Evolutionary conservation across 2,888 invertebrate species (phyloP).

Genomic region (Dichetophora obliterata): DNA sequence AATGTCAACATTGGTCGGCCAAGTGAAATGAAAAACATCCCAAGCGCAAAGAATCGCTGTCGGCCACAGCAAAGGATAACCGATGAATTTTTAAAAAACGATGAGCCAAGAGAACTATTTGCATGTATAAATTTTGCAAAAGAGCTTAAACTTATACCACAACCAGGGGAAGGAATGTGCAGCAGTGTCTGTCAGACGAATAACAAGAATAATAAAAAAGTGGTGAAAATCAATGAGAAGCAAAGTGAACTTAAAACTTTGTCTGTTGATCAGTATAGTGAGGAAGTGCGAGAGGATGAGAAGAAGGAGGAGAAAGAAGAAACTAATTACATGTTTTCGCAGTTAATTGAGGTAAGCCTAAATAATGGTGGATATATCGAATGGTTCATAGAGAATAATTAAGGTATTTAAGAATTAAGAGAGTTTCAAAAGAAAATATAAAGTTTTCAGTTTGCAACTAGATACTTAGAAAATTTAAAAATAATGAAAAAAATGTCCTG

Average conservation of each 20-base stretch:
- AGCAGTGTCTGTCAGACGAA: constrained; percentile 12
- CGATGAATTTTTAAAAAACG: constrained; percentile 59
- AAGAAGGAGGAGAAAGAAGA: background rate
- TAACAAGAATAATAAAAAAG: constrained; percentile 8
- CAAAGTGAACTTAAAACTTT: constrained; percentile 1
- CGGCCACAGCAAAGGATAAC: constrained; percentile 52
- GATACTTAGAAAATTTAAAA: too few relatives aligned
- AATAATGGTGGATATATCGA: background rate
- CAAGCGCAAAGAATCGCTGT: background rate
- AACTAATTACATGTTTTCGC: constrained; percentile 60
- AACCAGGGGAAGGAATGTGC: background rate
- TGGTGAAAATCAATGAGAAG: constrained; percentile 12
- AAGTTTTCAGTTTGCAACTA: too few relatives aligned
- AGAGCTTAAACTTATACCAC: constrained; percentile 58
- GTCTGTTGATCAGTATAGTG: background rate
- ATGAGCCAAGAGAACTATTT: constrained; percentile 64
- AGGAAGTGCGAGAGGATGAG: background rate
- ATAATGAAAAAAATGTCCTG: too few relatives aligned
- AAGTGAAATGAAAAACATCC: background rate
- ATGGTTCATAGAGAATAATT: too few relatives aligned
- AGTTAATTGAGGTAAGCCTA: constrained; percentile 58
- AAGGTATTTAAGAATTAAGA: too few relatives aligned
- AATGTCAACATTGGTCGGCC: constrained; percentile 46
- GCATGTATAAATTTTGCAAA: constrained; percentile 61
- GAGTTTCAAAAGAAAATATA: too few relatives aligned